Evolutionary conservation across 2,888 invertebrate genomes (phyloP), one percentile per base, ranked within the genome.

Genomic region (Muschampia plurimacula): DNA sequence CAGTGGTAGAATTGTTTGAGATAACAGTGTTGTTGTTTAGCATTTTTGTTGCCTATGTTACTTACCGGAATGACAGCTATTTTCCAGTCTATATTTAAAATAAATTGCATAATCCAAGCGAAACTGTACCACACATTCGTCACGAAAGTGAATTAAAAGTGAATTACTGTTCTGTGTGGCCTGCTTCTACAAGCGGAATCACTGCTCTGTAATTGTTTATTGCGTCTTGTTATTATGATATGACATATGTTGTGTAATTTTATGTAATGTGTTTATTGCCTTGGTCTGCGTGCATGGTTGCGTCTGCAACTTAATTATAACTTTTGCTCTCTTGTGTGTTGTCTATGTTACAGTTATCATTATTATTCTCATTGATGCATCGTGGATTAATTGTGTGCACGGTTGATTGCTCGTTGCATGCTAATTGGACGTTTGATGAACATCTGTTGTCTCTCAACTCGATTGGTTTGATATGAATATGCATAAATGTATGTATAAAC

Each of bases 61-160:
- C 65, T 76, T 79, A 82, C 79, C 82, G 85, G 81, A 84, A 86
- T 86, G 81, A 67, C 77, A 79, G 74, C 80, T 82, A 80, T 81
- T 82, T 79, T 81, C 81, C 80, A 82, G 79, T 82, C 83, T 84
- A 84, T 82, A 82, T 82, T 78, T 79, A 80, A 76, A 78, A 71
- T 75, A 72, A 79, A 80, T 88, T 87, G 86, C 85, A 83, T 86
- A 88, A 92, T 78, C 71, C 79, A 74, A 77, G 83, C 77, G 87
- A 89, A 89, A 89, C 87, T 88, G 89, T 87, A 84, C 85, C 84
- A 86, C 83, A 73, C 77, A 78, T 79, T 82, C 79, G 84, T 80
- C 84, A 84, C 85, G 92, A 93, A 90, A 93, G 92, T 86, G 90
- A 92, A 88, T 89, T 90, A 89, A 93, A 90, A 93, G 92, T 86